Conservation (phyloP, 2,113 vertebrate genomes). For the Butorides virescens region DNA sequence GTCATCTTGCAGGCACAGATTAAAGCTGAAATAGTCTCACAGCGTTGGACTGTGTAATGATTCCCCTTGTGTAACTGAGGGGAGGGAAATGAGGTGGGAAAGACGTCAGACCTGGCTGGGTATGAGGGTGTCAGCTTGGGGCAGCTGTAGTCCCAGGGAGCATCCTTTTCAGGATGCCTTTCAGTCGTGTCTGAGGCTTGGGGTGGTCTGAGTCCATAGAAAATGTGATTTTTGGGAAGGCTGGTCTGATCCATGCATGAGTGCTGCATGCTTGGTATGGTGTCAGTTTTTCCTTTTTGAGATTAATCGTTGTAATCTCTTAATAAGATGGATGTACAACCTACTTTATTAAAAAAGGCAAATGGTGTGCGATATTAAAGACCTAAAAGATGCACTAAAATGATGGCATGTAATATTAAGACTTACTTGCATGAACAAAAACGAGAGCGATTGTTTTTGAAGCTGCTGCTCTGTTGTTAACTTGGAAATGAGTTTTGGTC, state of each 20-base stretch:
- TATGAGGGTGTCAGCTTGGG: background rate
- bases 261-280: background rate
- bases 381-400: background rate
- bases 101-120: background rate
- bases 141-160: background rate
- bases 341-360: background rate
- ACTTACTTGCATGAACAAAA: background rate
- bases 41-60: background rate
- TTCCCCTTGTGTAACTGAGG: background rate
- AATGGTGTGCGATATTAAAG: background rate
- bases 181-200: background rate
- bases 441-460: background rate
- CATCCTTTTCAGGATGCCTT: background rate
- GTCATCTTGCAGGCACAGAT: background rate
- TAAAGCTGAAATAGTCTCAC: background rate
- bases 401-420: background rate
- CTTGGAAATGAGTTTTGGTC: background rate
- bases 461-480: background rate
- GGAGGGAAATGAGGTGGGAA: background rate
- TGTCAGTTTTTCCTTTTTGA: background rate
- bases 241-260: fast-evolving
- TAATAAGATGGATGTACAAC: background rate
- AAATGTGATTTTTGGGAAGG: background rate
- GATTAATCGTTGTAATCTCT: background rate
- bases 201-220: background rate